phyloP scores from a whole-genome alignment of 2,113 vertebrate species.

The Oostethus manadensis region DNA sequence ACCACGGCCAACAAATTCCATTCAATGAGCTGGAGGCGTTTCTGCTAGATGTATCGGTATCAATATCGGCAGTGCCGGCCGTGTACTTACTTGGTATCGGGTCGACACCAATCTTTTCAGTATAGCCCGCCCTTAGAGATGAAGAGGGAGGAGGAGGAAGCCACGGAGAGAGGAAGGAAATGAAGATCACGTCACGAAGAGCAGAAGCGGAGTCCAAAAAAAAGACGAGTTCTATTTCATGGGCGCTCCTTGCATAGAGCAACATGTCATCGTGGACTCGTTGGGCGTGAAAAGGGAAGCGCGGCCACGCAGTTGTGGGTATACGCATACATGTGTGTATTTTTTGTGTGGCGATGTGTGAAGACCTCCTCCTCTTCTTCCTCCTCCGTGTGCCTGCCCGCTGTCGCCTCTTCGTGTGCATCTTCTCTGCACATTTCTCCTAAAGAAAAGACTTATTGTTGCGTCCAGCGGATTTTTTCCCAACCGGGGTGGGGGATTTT shows the following conservation, averaged over 20 bases:
- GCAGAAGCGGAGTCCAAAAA: conserved; percentile 39
- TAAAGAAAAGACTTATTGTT: conserved; percentile 22
- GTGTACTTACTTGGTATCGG: no score
- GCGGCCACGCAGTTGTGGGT: conserved; percentile 17
- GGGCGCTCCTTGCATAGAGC: conserved; percentile 42
- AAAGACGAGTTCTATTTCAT: conserved; percentile 34
- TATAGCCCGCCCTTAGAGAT: neutral
- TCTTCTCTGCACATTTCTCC: conserved; percentile 19
- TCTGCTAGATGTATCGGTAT: no score
- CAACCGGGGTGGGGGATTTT: conserved; percentile 17
- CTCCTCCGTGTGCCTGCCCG: conserved; percentile 49
- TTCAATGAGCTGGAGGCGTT: no score
- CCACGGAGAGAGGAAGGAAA: conserved; percentile 63
- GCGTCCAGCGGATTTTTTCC: conserved; percentile 12
- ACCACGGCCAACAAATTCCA: no score
- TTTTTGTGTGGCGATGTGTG: conserved; percentile 53
- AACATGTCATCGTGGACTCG: conserved; percentile 36
- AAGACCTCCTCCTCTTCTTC: conserved; percentile 38
- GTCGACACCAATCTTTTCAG: no score
- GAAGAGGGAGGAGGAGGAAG: conserved; percentile 47
- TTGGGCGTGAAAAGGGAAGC: conserved; percentile 38
- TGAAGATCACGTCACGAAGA: conserved; percentile 64
- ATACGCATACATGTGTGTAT: neutral
- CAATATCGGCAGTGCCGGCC: no score
- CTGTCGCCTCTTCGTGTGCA: conserved; percentile 54